Base-by-base conservation (phyloP, 2,888 invertebrate species). In the Troilus luridus region DNA sequence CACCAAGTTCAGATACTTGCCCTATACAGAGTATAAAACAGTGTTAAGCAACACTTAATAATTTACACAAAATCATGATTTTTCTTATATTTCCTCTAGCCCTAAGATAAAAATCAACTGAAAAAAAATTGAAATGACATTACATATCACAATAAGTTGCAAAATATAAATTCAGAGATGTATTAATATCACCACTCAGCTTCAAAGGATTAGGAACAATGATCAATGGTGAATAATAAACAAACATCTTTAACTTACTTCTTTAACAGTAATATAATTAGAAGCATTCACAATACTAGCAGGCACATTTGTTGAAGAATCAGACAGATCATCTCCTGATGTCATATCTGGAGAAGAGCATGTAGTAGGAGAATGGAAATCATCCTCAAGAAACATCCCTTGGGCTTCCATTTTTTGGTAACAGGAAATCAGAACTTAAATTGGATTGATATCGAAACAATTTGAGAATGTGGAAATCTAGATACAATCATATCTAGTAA, bases 211-310 rank as follows among this genome's bases (percentile, higher is more conserved):
- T 62, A 10, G 19, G 62, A 41, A 62, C 19, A 62, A 21, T 19
- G 19, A 10, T 21, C 5, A 62, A 62, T 19, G 21, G 62, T 21
- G 19, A 21, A 11, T n/a, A n/a, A 24, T 12, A 1, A 24, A 3
- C 8, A 67, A 67, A 67, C 12, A 12, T 12, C 24, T 41, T 41
- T 1, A 77, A 90, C 77, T 77, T 90, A 93, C 93, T 91, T 93
- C 93, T 88, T 92, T 93, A 54, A 93, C 89, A 21, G 93, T 93
- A 21, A 93, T 91, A 85, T 93, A 93, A 89, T 93, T 93, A 59
- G 92, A 92, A 81, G 93, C 93, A 72, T 92, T 92, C 2, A 93
- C 92, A 62, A 92, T 91, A 27, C 90, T 91, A 0, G 92, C 88
- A 17, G 92, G 91, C n/a, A 91, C 58, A 41, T 88, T 92, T 3